Conservation (phyloP, 2,888 invertebrate genomes). For the Lochmaea capreae region DNA sequence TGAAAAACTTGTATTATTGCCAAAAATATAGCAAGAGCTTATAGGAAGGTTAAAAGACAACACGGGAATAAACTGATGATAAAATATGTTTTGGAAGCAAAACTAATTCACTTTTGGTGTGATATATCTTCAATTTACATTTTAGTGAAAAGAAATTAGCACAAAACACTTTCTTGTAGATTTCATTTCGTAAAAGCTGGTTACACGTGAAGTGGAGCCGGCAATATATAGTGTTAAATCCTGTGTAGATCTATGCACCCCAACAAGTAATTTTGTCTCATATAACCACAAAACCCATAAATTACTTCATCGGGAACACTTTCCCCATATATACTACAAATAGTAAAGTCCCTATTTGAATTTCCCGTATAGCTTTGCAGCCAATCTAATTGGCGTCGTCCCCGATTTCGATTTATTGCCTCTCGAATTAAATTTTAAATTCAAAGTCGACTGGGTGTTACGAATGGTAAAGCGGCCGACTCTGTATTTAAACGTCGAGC, state of each 20-base stretch:
- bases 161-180: background rate
- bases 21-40: too few relatives aligned
- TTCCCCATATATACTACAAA: conserved; percentile 30
- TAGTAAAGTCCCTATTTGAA: conserved; percentile 25
- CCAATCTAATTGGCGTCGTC: conserved; percentile 54
- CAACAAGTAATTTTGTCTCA: conserved; percentile 31
- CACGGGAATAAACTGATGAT: too few relatives aligned
- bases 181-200: conserved; percentile 1
- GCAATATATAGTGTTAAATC: conserved; percentile 9
- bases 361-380: conserved; percentile 38
- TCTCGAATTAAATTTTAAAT: conserved; percentile 57
- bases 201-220: background rate
- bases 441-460: conserved; percentile 52
- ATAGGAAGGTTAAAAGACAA: too few relatives aligned
- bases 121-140: background rate
- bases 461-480: conserved; percentile 36
- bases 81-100: too few relatives aligned
- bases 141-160: background rate
- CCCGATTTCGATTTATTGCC: conserved; percentile 56
- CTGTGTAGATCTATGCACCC: conserved; percentile 22
- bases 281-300: conserved; percentile 25
- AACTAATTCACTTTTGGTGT: too few relatives aligned
- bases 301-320: conserved; percentile 26
- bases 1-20: too few relatives aligned
- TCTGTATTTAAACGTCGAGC: conserved; percentile 14